Evolutionary conservation across 2,888 invertebrate genomes (phyloP).

Genomic region (Theodoxus fluviatilis): DNA sequence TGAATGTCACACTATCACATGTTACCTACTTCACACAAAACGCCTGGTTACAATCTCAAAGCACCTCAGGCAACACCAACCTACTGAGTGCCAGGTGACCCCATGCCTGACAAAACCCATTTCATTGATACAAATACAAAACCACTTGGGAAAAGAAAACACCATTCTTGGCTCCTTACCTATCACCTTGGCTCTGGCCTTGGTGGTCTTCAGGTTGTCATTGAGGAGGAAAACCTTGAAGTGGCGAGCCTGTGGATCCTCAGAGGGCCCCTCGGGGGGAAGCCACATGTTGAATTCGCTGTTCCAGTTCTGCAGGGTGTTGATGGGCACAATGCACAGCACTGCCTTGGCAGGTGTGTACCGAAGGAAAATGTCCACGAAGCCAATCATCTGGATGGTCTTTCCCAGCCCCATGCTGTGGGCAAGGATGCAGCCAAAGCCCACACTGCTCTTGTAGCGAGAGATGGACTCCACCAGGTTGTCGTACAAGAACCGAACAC

Average conservation of each 20-base stretch:
- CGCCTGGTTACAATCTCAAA: too few relatives aligned
- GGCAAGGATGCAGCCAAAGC: slow-evolving; percentile 97
- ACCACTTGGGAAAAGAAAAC: too few relatives aligned
- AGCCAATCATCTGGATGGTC: slow-evolving; percentile 89
- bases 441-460: slow-evolving; percentile 82
- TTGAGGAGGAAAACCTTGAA: slow-evolving; percentile 90
- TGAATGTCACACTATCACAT: neutral
- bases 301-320: slow-evolving; percentile 97
- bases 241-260: slow-evolving; percentile 78
- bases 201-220: slow-evolving; percentile 90
- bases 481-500: slow-evolving; percentile 94
- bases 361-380: slow-evolving; percentile 93
- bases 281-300: slow-evolving; percentile 98
- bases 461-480: slow-evolving; percentile 94
- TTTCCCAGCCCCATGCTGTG: slow-evolving; percentile 99
- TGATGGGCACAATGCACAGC: slow-evolving; percentile 96
- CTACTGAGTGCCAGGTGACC: too few relatives aligned
- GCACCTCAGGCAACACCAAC: too few relatives aligned
- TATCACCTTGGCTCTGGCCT: slow-evolving; percentile 76
- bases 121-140: too few relatives aligned
- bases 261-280: slow-evolving; percentile 70
- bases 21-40: neutral
- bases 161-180: too few relatives aligned
- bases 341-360: slow-evolving; percentile 88
- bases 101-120: too few relatives aligned